Evolutionary conservation across 1,140 invertebrate species (phyloP).

Genomic region (Trachymyrmex cornetzi): DNA sequence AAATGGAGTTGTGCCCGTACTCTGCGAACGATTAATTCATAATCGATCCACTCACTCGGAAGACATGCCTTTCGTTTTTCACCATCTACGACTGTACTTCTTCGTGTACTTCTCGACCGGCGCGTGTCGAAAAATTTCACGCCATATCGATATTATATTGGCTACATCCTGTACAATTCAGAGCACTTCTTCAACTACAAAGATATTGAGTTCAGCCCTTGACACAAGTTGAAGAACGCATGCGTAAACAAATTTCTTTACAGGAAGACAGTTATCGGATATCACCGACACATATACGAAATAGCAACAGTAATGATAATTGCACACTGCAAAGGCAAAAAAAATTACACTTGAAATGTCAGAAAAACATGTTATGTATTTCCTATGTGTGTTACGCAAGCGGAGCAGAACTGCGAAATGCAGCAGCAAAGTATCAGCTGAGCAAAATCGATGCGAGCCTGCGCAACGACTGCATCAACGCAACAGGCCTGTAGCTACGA

Average conservation of each 20-base stretch:
- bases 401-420: neutral
- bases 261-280: too few relatives aligned
- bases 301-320: neutral
- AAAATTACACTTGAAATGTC: too few relatives aligned
- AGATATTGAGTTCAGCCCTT: neutral
- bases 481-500: constrained; percentile 3
- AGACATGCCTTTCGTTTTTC: constrained; percentile 39
- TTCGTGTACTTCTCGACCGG: neutral
- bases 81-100: constrained; percentile 42
- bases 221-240: neutral
- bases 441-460: constrained; percentile 73
- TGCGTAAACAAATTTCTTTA: neutral
- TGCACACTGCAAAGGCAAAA: too few relatives aligned
- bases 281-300: neutral
- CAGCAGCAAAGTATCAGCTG: constrained; percentile 62
- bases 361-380: neutral
- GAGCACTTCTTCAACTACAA: neutral
- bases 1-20: neutral
- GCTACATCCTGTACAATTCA: neutral
- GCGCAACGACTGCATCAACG: constrained; percentile 57
- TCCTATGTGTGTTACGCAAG: neutral
- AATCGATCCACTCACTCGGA: constrained; percentile 38
- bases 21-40: neutral
- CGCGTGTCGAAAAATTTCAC: neutral
- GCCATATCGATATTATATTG: neutral